Percentiles rank a stretch among this genome's conserved stretches.
Conservation (phyloP, 2,797 vertebrate genomes). For the Argyrosomus regius region DNA sequence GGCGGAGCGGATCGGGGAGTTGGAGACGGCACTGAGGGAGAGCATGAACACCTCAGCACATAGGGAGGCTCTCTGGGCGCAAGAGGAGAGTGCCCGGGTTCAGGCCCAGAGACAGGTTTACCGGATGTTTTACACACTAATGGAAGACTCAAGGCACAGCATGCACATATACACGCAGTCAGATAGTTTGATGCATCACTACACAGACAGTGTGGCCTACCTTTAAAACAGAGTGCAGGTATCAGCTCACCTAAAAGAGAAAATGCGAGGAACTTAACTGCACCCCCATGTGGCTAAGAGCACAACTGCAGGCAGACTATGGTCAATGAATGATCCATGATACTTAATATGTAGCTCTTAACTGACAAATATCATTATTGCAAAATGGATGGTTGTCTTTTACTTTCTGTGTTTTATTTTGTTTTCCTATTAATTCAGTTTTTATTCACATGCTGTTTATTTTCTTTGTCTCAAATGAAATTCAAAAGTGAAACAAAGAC, state of each 20-base stretch:
- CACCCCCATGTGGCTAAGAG: slow-evolving; percentile 67
- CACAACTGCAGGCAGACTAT: slow-evolving; percentile 32
- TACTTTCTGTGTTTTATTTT: slow-evolving; percentile 8
- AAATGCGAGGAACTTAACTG: slow-evolving; percentile 43
- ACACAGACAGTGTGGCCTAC: neutral
- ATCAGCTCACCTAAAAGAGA: slow-evolving; percentile 3
- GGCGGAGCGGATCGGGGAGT: slow-evolving; percentile 79
- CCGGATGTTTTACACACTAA: slow-evolving; percentile 22
- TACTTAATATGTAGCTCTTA: neutral
- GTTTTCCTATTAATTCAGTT: slow-evolving; percentile 15
- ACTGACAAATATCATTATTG: slow-evolving; percentile 13
- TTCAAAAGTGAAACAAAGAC: slow-evolving; percentile 24
- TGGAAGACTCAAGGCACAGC: neutral
- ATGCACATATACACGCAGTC: slow-evolving; percentile 3
- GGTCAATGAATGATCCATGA: neutral
- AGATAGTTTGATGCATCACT: neutral
- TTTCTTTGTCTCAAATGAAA: slow-evolving; percentile 21
- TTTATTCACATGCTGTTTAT: slow-evolving; percentile 20
- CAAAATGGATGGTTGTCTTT: slow-evolving; percentile 4
- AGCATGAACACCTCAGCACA: slow-evolving; percentile 84
- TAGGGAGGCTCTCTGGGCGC: slow-evolving; percentile 83
- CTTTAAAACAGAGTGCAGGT: slow-evolving; percentile 17
- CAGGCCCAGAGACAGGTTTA: slow-evolving; percentile 83
- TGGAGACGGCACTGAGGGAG: slow-evolving; percentile 84
- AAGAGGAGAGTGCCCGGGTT: slow-evolving; percentile 81